These are phyloP conservation scores for Crotophaga sulcirostris DNA, from an alignment of 2,113 vertebrate species.

Conservation along the genomic window DNA sequence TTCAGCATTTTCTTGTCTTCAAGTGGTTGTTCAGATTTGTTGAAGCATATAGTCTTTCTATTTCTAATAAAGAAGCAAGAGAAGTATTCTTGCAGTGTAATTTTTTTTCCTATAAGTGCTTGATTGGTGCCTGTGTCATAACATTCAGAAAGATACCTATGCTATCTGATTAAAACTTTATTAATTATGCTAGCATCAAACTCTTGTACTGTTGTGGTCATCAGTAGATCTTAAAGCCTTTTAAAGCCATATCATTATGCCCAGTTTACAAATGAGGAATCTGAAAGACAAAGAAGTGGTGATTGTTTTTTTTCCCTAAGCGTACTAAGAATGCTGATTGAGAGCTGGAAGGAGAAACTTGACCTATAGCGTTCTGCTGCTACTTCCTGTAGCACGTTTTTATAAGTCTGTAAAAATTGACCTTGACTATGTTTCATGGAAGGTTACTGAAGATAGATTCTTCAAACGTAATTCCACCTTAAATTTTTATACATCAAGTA, in stretches of 20 bases:
- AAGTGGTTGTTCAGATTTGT: not conserved
- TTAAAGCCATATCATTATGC: not conserved
- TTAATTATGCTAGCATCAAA: not conserved
- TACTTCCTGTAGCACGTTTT: not conserved
- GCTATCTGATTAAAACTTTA: not conserved
- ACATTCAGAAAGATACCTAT: not conserved
- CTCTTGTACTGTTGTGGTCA: not conserved
- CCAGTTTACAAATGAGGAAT: not conserved
- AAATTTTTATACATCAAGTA: not conserved
- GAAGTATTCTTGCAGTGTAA: not conserved
- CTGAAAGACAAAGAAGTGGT: not conserved
- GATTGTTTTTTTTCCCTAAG: not conserved
- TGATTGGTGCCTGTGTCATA: not conserved
- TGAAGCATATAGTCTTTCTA: not conserved
- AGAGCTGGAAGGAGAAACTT: not conserved
- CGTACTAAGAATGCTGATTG: not conserved
- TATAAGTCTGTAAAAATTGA: not conserved
- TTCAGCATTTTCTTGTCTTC: not conserved
- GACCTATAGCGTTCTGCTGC: not conserved
- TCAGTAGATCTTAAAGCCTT: not conserved
- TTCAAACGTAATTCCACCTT: not conserved
- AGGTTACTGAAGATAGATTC: not conserved
- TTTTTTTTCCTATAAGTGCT: not conserved
- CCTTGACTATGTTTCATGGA: not conserved
- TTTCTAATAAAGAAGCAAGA: not conserved